A percentile compares a stretch with the other conserved stretches of the same genome.
Conservation (phyloP, 2,797 vertebrate species). For the Silurus lanzhouensis region DNA sequence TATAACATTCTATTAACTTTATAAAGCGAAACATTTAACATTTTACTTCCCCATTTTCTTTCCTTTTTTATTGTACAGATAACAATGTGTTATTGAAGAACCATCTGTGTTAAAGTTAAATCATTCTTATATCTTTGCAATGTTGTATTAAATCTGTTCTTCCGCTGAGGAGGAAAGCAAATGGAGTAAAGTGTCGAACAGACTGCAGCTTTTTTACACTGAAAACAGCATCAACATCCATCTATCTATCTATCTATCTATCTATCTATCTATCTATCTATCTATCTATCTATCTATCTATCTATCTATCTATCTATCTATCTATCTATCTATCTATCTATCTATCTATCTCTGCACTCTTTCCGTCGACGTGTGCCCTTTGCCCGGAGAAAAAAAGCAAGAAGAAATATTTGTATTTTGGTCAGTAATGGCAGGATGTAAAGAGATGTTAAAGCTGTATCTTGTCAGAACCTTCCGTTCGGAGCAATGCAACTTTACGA, state of each 20-base stretch:
- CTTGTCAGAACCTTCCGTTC: conserved; percentile 76
- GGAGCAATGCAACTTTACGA: conserved; percentile 76
- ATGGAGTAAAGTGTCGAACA: neutral
- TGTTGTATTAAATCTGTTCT: neutral
- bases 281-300: too few species aligned
- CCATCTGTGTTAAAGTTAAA: neutral
- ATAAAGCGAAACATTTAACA: neutral
- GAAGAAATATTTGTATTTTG: conserved; percentile 53
- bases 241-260: too few species aligned
- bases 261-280: too few species aligned
- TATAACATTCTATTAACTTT: neutral
- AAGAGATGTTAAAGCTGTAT: conserved; percentile 71
- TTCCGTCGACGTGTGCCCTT: neutral
- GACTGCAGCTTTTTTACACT: conserved; percentile 20
- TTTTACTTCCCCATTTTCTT: neutral
- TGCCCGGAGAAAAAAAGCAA: neutral
- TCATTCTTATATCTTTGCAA: neutral
- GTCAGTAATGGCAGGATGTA: conserved; percentile 72
- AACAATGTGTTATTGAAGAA: neutral
- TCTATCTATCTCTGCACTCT: neutral
- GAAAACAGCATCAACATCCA: conserved; percentile 20
- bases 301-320: too few species aligned
- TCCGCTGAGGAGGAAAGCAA: neutral
- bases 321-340: too few species aligned
- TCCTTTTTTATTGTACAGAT: neutral